Base-by-base conservation (phyloP, 2,888 invertebrate genomes). In the Tanytarsus gracilentus region DNA sequence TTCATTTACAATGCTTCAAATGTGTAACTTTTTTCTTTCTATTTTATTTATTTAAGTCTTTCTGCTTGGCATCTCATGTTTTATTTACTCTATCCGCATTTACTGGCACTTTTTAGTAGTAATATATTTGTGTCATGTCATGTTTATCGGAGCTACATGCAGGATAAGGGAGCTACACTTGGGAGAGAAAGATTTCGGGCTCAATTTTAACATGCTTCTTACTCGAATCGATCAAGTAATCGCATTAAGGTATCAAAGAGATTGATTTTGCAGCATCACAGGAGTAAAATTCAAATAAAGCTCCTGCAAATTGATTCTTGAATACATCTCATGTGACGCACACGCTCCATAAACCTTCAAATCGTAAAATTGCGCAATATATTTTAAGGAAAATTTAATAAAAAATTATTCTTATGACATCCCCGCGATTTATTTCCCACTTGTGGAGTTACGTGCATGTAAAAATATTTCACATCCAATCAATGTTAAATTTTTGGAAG, bases 71-170 rank as follows among this genome's bases (percentile, higher is more conserved):
- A n/a, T n/a, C 25, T 26, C 27, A 26, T 49, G 16, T 49, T 49
- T 49, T 49, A 26, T 49, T 49, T 49, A 26, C 27, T n/a, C 27
- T 25, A 27, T 49, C 44, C 49, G 49, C 49, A 49, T 49, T 49
- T 27, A 49, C 49, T n/a, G n/a, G n/a, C 49, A 49, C 49, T 49
- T 49, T 49, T 25, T 11, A 18, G 44, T 44, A 27, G 27, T 49
- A 25, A 16, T 49, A n/a, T 33, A 4, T 40, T 40, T 49, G 26
- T 49, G 49, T 49, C 25, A 49, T 49, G 49, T 49, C 49, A 49
- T 49, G 49, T 49, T 49, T 49, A 27, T 49, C 49, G 25, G 14
- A 49, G 14, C 14, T 27, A 25, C 25, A 18, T 16, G 27, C 14
- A 9, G 23, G 44, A 44, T 23, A 23, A 23, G 44, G 4, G 21